These are phyloP conservation scores for Xyrichtys novacula DNA, from an alignment of 2,797 vertebrate species.

Conservation along the genomic window DNA sequence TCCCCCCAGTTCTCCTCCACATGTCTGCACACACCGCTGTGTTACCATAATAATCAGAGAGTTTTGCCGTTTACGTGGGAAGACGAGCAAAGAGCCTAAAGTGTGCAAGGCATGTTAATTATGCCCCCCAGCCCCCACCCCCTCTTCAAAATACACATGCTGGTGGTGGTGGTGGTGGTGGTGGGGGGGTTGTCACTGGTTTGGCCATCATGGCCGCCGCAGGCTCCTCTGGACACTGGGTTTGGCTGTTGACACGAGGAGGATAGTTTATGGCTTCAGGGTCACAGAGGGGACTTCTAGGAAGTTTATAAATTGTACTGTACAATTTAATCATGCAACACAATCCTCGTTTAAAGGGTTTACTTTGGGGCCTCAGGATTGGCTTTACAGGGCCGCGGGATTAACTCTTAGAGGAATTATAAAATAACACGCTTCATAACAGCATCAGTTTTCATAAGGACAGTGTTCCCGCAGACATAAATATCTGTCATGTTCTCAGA, in stretches of 20 bases:
- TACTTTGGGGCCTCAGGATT: not conserved
- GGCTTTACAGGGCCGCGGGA: not conserved
- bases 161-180: too few species aligned
- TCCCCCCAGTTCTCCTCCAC: conserved; percentile 50
- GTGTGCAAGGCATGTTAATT: conserved; percentile 63
- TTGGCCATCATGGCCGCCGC: conserved; percentile 11
- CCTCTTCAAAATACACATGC: too few species aligned
- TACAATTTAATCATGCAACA: conserved; percentile 5
- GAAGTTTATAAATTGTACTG: conserved; percentile 29
- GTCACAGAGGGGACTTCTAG: conserved; percentile 18
- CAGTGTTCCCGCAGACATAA: too few species aligned
- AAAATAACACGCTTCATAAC: too few species aligned
- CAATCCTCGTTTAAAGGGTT: not conserved
- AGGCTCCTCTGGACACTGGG: conserved; percentile 26
- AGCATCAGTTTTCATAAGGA: too few species aligned
- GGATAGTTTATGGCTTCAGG: conserved; percentile 31
- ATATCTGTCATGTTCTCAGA: too few species aligned
- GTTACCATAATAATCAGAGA: conserved; percentile 64
- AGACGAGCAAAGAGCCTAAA: conserved; percentile 56
- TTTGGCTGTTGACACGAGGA: conserved; percentile 31
- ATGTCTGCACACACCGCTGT: conserved; percentile 65
- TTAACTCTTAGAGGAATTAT: not conserved
- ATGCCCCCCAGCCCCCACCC: too few species aligned
- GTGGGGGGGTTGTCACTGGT: not conserved
- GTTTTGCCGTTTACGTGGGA: conserved; percentile 57